These are phyloP conservation scores for Callorhinus ursinus DNA, from an alignment of 2,113 vertebrate genomes.

Conservation along the genomic window DNA sequence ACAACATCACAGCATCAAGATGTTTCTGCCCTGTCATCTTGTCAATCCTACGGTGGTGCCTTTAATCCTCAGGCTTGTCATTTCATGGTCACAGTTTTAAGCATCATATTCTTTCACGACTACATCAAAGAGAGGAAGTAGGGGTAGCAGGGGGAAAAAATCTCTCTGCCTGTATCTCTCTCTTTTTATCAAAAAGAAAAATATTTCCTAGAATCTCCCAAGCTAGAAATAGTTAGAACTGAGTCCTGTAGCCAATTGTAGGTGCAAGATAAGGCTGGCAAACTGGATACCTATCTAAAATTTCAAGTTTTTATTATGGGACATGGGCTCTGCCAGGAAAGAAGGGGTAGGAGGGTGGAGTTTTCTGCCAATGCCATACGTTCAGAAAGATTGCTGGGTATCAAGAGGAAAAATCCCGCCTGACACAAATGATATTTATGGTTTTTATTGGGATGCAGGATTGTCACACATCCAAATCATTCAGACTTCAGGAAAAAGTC, in stretches of 20 bases:
- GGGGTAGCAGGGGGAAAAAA: background rate
- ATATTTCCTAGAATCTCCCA: background rate
- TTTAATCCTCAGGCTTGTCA: background rate
- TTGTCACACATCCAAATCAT: background rate
- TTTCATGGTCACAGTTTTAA: background rate
- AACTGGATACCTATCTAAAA: background rate
- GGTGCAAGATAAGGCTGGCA: background rate
- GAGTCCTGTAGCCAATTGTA: background rate
- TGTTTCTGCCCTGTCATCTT: background rate
- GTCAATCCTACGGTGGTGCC: background rate
- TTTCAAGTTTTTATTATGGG: background rate
- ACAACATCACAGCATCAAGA: background rate
- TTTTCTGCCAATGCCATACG: background rate
- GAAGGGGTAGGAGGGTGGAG: background rate
- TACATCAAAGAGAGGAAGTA: background rate
- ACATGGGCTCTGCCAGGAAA: background rate
- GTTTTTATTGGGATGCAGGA: background rate
- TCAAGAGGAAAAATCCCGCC: background rate
- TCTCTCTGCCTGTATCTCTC: background rate
- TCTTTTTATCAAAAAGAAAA: conserved; percentile 32
- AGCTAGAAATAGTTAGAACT: conserved; percentile 4
- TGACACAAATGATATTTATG: background rate
- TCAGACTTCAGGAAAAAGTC: background rate
- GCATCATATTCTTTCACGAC: background rate
- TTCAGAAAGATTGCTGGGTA: background rate